A percentile compares a stretch with the other conserved stretches of the same genome.
These are phyloP conservation scores for Scyliorhinus canicula DNA, from an alignment of 2,797 vertebrate genomes.

Conservation along the genomic window DNA sequence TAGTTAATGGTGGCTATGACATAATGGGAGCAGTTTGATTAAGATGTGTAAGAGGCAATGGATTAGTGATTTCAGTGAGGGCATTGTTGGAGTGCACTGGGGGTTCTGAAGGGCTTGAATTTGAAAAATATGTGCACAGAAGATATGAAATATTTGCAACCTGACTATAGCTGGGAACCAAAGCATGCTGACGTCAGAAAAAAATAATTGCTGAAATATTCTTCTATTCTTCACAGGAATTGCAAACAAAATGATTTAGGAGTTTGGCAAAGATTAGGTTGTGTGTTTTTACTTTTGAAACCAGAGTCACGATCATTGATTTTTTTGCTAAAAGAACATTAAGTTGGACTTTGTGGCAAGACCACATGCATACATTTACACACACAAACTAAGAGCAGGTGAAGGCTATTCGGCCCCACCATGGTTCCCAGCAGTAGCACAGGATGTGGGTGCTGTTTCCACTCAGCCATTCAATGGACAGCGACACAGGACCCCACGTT, in stretches of 20 bases:
- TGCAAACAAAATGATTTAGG: neutral
- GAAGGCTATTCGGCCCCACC: too few species aligned
- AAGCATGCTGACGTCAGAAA: neutral
- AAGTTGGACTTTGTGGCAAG: neutral
- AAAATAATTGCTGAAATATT: neutral
- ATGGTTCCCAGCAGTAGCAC: too few species aligned
- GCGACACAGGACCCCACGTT: too few species aligned
- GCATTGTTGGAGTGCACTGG: neutral
- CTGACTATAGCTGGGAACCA: too few species aligned
- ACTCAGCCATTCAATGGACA: neutral
- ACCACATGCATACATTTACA: too few species aligned
- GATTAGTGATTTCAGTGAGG: neutral
- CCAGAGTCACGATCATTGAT: neutral
- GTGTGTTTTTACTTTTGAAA: neutral
- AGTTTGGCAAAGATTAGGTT: neutral
- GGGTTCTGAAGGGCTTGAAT: neutral
- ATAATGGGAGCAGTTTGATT: slow-evolving; percentile 50
- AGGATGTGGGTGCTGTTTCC: neutral
- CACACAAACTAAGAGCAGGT: too few species aligned
- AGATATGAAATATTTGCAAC: neutral
- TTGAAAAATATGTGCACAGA: neutral
- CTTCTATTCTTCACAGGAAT: neutral
- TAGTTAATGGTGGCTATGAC: slow-evolving; percentile 45
- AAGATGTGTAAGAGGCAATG: slow-evolving; percentile 39
- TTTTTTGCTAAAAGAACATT: neutral